These are phyloP conservation scores for Acanthochromis polyacanthus DNA, from an alignment of 2,113 vertebrate genomes.

Conservation along the genomic window DNA sequence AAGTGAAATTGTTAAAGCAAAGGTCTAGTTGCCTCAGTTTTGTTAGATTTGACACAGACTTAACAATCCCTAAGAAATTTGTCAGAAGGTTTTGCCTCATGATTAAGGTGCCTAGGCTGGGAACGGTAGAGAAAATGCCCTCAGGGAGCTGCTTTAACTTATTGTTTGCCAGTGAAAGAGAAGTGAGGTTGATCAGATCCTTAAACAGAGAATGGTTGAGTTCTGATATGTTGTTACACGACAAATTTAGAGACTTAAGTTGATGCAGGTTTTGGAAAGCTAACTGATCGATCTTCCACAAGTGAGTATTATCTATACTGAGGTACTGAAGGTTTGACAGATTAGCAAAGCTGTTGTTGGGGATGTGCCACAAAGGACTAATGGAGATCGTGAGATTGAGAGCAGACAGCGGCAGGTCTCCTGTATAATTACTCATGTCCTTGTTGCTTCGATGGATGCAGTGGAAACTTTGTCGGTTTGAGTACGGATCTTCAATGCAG, in stretches of 20 bases:
- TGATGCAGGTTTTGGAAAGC: slow-evolving; percentile 81
- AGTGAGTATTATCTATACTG: slow-evolving; percentile 74
- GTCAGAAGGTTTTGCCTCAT: slow-evolving; percentile 73
- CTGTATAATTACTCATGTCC: slow-evolving; percentile 56
- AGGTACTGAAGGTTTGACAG: slow-evolving; percentile 72
- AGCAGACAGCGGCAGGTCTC: slow-evolving; percentile 68
- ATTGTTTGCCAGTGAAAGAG: slow-evolving; percentile 77
- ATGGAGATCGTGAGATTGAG: slow-evolving; percentile 66
- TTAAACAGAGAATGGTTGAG: slow-evolving; percentile 68
- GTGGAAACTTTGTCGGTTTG: slow-evolving; percentile 50
- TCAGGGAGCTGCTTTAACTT: slow-evolving; percentile 62
- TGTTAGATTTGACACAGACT: slow-evolving; percentile 71
- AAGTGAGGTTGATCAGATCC: slow-evolving; percentile 73
- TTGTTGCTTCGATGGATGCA: slow-evolving; percentile 73
- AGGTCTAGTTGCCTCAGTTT: slow-evolving; percentile 79
- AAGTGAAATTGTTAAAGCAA: slow-evolving; percentile 79
- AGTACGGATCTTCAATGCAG: slow-evolving; percentile 76
- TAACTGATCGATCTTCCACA: slow-evolving; percentile 51
- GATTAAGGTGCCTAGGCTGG: slow-evolving; percentile 64
- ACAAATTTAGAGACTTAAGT: slow-evolving; percentile 79
- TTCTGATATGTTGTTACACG: slow-evolving; percentile 73
- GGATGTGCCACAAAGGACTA: slow-evolving; percentile 42
- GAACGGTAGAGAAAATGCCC: slow-evolving; percentile 65
- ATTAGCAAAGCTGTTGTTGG: slow-evolving; percentile 60
- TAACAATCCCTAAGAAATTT: slow-evolving; percentile 74